These are phyloP conservation scores for Dasypus novemcinctus DNA, from an alignment of 2,113 vertebrate genomes.

Conservation along the genomic window DNA sequence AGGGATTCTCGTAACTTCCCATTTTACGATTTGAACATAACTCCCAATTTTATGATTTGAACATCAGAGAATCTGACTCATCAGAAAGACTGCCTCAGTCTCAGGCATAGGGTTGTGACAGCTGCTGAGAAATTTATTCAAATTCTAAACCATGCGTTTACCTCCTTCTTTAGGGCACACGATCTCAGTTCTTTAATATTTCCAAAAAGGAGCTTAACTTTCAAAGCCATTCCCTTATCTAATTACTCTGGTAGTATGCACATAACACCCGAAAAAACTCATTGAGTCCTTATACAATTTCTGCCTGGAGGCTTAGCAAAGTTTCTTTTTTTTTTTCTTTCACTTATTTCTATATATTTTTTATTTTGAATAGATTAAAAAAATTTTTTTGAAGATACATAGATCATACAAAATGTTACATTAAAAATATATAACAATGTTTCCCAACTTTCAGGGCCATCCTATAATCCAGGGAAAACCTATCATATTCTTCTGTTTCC, in stretches of 20 bases:
- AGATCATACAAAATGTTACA: no score
- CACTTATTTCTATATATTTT: no score
- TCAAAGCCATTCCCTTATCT: neutral
- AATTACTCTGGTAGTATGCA: neutral
- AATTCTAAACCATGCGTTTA: neutral
- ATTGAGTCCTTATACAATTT: neutral
- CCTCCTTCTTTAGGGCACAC: neutral
- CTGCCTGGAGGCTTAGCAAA: neutral
- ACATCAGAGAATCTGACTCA: neutral
- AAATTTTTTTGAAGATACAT: no score
- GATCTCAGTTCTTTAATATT: neutral
- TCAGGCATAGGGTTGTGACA: accelerated
- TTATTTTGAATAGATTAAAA: no score
- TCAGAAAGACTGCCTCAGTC: neutral
- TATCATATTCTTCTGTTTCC: neutral
- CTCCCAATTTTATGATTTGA: neutral
- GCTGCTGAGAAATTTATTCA: neutral
- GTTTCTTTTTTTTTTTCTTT: no score
- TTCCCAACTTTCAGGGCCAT: neutral
- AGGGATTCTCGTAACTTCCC: neutral
- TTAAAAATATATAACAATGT: no score
- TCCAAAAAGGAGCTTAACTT: neutral
- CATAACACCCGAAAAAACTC: neutral
- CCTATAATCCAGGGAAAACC: neutral
- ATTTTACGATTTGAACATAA: neutral